These are phyloP conservation scores for Aselliscus stoliczkanus DNA, from an alignment of 2,797 vertebrate genomes.

Conservation along the genomic window DNA sequence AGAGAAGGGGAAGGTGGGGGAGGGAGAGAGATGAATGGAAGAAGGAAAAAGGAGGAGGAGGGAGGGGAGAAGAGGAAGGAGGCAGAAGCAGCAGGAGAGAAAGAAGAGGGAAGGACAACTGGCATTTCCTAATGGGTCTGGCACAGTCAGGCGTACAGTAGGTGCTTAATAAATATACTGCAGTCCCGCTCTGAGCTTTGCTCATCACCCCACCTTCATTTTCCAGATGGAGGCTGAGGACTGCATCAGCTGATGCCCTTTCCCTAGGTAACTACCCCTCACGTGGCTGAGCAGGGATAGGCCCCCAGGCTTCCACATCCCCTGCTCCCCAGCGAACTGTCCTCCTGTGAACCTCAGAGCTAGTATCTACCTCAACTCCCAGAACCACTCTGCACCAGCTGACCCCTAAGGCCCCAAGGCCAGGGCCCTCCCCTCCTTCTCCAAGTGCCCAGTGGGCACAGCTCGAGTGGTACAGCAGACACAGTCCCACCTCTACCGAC, in stretches of 20 bases:
- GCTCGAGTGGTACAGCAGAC: background rate
- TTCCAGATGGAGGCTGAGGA: background rate
- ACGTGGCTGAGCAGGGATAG: background rate
- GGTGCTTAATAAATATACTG: background rate
- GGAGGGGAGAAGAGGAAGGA: too few relatives aligned
- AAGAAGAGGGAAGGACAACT: constrained; percentile 48
- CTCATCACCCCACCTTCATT: background rate
- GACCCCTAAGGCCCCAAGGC: background rate
- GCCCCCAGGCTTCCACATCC: rapidly evolving
- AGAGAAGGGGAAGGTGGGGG: background rate
- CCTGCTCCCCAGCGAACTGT: background rate
- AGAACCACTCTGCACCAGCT: background rate
- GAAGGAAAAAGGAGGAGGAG: too few relatives aligned
- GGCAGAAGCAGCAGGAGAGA: background rate
- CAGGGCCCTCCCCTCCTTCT: background rate
- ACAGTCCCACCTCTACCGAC: background rate
- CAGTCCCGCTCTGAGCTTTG: background rate
- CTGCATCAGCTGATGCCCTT: background rate
- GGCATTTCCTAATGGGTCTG: background rate
- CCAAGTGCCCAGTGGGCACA: background rate
- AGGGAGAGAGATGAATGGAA: background rate
- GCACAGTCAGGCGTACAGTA: background rate
- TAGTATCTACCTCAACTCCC: background rate
- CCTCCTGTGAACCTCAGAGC: background rate
- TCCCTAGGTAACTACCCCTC: background rate